Base-by-base conservation (phyloP, 2,113 vertebrate genomes). In the Chitala chitala region DNA sequence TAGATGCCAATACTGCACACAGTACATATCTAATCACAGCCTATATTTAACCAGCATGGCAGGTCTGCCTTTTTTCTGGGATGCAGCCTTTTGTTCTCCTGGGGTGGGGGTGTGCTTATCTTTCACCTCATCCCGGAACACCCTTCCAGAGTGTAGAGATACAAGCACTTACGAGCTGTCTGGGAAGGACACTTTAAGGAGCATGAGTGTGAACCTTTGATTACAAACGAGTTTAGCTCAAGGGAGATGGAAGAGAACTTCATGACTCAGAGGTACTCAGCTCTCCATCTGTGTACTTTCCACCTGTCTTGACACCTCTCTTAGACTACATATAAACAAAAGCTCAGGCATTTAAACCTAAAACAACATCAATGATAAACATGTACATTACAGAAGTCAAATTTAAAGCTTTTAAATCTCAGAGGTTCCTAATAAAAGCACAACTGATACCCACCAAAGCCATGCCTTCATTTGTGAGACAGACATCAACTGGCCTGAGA, bases 41-140 rank as follows among this genome's bases (percentile, higher is more conserved):
- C 89, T 92, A 92, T 92, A 90, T 92, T 89, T 93, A 92, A 86
- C 86, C 74, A 51, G 56, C 13, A 61, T 80, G 82, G 79, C 82
- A 72, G 78, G 54, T 44, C 22, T 61, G 54, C 29, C 48, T 70
- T 72, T 22, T 40, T 54, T 53, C 54, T 76, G 72, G 12, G 29
- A 73, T 24, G 56, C 53, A 9, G 38, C 13, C 12, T 9, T 54
- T 50, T 20, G 4, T 7, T 38, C 54, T 24, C 24, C 24, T 46
- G 3, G 12, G 9, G 55, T 44, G 10, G n/a, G 20, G 29, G n/a
- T 12, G n/a, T 42, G 50, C 53, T 71, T 55, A 55, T 71, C 51
- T 55, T 38, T 33, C 3, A 7, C 20, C 38, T n/a, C 63, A 42
- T 65, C 13, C n/a, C 38, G 38, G 8, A 24, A 51, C 48, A 51